Percentiles rank a stretch among this genome's conserved stretches.
Evolutionary conservation across 2,797 vertebrate genomes (phyloP).

Genomic region (Chiloscyllium punctatum): DNA sequence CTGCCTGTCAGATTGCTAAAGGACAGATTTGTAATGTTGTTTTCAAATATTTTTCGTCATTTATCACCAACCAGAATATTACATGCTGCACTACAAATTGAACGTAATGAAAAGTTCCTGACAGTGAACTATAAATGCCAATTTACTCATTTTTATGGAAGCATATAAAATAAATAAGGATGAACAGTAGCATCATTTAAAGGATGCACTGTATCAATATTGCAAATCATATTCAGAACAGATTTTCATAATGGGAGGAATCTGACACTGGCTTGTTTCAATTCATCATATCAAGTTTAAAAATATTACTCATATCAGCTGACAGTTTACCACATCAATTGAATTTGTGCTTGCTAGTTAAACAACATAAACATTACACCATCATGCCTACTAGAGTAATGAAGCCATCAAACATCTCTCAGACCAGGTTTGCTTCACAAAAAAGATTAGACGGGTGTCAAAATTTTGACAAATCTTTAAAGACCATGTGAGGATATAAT

Average conservation of each 20-base stretch:
- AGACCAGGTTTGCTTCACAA: not conserved
- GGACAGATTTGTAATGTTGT: not conserved
- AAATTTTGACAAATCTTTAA: not conserved
- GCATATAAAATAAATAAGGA: not conserved
- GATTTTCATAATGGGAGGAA: not conserved
- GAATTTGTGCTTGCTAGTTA: not conserved
- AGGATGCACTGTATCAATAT: not conserved
- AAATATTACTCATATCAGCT: not conserved
- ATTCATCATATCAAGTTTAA: not conserved
- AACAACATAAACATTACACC: not conserved
- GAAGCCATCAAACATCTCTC: not conserved
- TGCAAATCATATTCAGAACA: not conserved
- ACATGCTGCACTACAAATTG: not conserved
- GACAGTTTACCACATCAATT: not conserved
- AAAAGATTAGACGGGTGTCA: not conserved
- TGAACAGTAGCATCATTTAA: too few relatives aligned
- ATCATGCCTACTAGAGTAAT: not conserved
- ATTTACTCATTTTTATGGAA: not conserved
- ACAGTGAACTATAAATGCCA: not conserved
- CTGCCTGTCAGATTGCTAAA: not conserved
- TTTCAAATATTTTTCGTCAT: not conserved
- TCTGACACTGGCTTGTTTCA: not conserved
- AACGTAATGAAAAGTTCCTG: not conserved
- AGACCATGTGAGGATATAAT: not conserved
- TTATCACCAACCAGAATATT: not conserved